Evolutionary conservation across 1,140 invertebrate genomes (phyloP).

Genomic region (Macrocentrus cingulum): DNA sequence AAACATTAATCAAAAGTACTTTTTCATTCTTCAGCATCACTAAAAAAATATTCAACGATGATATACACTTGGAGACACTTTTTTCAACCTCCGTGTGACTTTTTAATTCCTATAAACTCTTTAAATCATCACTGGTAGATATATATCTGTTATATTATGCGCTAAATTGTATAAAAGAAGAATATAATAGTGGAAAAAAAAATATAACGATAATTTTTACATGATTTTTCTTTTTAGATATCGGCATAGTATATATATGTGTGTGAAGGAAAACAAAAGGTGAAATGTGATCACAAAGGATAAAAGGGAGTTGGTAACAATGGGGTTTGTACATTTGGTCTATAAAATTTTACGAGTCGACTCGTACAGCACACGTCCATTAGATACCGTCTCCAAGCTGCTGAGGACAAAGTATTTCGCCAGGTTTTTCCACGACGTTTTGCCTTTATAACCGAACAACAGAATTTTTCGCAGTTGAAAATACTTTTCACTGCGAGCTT

Average conservation of each 20-base stretch:
- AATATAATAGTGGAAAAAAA: no score
- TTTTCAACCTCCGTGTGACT: neutral
- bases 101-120: no score
- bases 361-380: constrained; percentile 48
- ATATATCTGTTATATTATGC: no score
- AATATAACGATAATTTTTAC: no score
- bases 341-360: constrained; percentile 47
- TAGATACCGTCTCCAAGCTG: constrained; percentile 33
- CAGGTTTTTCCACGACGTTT: constrained; percentile 1
- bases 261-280: neutral
- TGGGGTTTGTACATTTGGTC: constrained; percentile 14
- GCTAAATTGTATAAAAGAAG: no score
- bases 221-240: no score
- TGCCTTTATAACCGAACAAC: constrained; percentile 1
- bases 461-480: neutral
- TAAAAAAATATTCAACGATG: neutral
- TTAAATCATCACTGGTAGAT: no score
- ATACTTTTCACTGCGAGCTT: neutral
- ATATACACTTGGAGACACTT: neutral
- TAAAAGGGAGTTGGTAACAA: neutral
- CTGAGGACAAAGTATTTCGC: constrained; percentile 3
- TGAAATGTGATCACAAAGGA: neutral
- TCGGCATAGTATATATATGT: constrained; percentile 4
- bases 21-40: neutral
- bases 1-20: neutral